Base-by-base conservation (phyloP, 2,113 vertebrate genomes). In the Sphyrna mokarran region DNA sequence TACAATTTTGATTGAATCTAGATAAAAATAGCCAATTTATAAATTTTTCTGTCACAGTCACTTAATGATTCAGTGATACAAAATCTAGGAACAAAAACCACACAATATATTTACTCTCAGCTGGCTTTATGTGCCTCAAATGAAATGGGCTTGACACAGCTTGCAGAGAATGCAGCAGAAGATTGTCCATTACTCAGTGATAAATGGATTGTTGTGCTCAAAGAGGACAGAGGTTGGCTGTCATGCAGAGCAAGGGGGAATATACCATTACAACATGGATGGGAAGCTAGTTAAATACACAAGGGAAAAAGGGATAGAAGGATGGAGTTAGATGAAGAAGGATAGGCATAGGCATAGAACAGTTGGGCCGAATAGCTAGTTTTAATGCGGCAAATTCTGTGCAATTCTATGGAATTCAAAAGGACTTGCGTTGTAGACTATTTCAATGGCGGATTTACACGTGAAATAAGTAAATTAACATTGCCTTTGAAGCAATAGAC, bases 21-120 rank as follows among this genome's bases (percentile, higher is more conserved):
- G 26, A 91, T 66, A 66, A 91, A 91, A 91, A 91, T 91, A 9
- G 58, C 61, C 58, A 91, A 91, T 91, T 91, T 91, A 91, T n/a
- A 91, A 91, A 91, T 91, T 20, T 29, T 66, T 91, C n/a, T 63
- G 29, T 37, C 61, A 66, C 14, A n/a, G 58, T 33, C 61, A 66
- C 22, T 91, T 91, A 66, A 14, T 66, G 33, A 63, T 66, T 37
- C 14, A 37, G 33, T 37, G 29, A 66, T 66, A 10, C 89, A 91
- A 87, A 87, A 87, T 29, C 48, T 22, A 54, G 86, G 16, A 87
- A 58, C 63, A 20, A 90, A 91, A 90, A 63, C 3, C 58, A 90
- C 33, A 5, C 33, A 18, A 91, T 86, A 22, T 89, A 61, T 66
- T 66, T 66, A 66, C 61, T 66, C 58, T 37, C 14, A 8, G 10